Evolutionary conservation across 2,888 invertebrate species (phyloP).

Genomic region (Drosophila trichaetosa): DNA sequence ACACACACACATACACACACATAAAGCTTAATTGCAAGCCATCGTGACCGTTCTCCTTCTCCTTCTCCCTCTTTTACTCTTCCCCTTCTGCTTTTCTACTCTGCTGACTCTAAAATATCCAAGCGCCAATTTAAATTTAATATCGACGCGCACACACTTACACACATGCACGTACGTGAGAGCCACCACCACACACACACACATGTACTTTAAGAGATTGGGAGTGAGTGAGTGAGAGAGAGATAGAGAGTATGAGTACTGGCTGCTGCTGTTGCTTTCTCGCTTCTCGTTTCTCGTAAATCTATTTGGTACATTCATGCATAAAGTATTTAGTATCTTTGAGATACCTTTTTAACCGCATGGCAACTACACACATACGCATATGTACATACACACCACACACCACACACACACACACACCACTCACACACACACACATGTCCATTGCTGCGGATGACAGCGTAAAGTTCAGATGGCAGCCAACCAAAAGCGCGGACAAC

Average conservation of each 20-base stretch:
- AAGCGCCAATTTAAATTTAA: conserved; percentile 81
- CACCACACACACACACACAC: conserved; percentile 17
- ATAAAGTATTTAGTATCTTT: conserved; percentile 82
- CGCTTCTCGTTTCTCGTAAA: conserved; percentile 73
- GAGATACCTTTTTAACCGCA: conserved; percentile 81
- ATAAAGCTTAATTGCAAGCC: conserved; percentile 74
- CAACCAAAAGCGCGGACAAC: conserved; percentile 77
- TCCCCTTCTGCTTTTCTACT: conserved; percentile 4
- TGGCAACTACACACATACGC: conserved; percentile 70
- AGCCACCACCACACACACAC: conserved; percentile 64
- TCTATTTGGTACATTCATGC: conserved; percentile 82
- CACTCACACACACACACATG: conserved; percentile 20
- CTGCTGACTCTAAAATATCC: conserved; percentile 70
- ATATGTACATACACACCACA: conserved; percentile 28
- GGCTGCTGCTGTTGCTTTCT: conserved; percentile 34
- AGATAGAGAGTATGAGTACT: conserved; percentile 1
- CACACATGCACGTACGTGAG: conserved; percentile 18
- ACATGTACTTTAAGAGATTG: conserved; percentile 14
- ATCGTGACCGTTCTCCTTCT: conserved; percentile 64
- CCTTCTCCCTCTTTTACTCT: conserved; percentile 6
- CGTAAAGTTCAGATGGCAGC: conserved; percentile 74
- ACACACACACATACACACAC: conserved; percentile 15
- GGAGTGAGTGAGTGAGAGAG: neutral
- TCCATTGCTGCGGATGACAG: conserved; percentile 40
- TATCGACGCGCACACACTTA: conserved; percentile 70